A percentile compares a stretch with the other conserved stretches of the same genome.
phyloP scores from a whole-genome alignment of 2,113 vertebrate genomes.

The Oenanthe melanoleuca region DNA sequence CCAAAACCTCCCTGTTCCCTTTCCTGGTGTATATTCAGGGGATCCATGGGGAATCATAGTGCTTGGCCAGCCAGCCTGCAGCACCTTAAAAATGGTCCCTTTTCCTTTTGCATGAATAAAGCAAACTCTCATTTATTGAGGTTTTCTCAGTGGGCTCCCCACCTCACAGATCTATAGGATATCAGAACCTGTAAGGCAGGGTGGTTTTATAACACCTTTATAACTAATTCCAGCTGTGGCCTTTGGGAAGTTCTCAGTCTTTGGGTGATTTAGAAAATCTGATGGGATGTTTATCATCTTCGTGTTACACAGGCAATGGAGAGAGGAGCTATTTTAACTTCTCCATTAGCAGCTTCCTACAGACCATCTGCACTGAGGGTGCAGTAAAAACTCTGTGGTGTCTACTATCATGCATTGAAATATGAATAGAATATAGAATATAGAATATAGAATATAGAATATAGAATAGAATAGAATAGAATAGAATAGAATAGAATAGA shows the following conservation, averaged over 20 bases:
- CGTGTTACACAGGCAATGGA: rapidly evolving
- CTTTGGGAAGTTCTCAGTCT: neutral
- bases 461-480: neutral
- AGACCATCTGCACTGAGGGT: neutral
- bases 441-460: neutral
- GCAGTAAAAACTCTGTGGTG: neutral
- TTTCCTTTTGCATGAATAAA: neutral
- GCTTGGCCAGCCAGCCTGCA: neutral
- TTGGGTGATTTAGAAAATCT: neutral
- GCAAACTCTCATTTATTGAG: neutral
- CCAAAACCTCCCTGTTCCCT: neutral
- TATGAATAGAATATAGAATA: neutral
- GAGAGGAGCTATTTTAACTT: neutral
- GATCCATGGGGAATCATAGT: rapidly evolving
- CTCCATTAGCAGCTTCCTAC: neutral
- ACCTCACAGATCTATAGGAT: rapidly evolving
- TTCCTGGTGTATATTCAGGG: neutral
- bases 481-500: neutral
- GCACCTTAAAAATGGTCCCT: rapidly evolving
- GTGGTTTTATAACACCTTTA: neutral
- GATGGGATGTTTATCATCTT: neutral
- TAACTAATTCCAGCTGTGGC: neutral
- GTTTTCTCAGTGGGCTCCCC: rapidly evolving
- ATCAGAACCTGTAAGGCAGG: neutral
- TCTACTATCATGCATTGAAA: neutral